Evolutionary conservation across 1,140 invertebrate species (phyloP), one percentile per base, ranked within the genome.

Genomic region (Drosophila lacteicornis): DNA sequence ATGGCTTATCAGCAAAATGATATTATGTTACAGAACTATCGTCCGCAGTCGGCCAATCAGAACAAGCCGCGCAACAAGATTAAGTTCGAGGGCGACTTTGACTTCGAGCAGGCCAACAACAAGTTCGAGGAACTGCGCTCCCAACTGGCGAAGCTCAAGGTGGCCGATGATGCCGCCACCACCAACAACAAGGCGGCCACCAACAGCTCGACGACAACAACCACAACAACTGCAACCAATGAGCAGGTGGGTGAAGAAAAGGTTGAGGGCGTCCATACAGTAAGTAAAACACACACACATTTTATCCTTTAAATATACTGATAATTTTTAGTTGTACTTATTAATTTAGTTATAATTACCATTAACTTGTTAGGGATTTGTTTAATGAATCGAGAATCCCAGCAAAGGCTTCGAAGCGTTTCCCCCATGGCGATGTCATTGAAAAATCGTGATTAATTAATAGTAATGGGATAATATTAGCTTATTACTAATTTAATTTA

Each of bases 61-160:
- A 88, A 88, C 67, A 88, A 90, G 57, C 85, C 81, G 36, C 85
- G 85, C 17, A 88, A 88, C 65, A 88, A 88, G 63, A 88, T 88
- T 47, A 88, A 88, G 53, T 88, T 88, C 59, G 85, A 88, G 57
- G 85, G 85, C 11, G 85, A 88, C 50, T 88, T 88, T 55, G 85
- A 99, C 94, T 99, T 99, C 93, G 99, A 99, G 92, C 96, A 98
- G 92, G 98, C 98, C 9, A 99, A 99, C 93, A 98, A 97, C 36
- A 96, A 99, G 92, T 99, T 99, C 93, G 97, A 99, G 90, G 98
- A 99, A 93, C 94, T 99, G 15, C 96, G 97, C 80, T 95, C 94
- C 69, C 96, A 98, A 92, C 94, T 99, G 43, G 95, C 96, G 30
- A 98, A 97, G 93, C 95, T 96, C 15, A 98, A 97, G 93, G 95